Conservation (phyloP, 2,113 vertebrate genomes). For the Nothoprocta perdicaria region DNA sequence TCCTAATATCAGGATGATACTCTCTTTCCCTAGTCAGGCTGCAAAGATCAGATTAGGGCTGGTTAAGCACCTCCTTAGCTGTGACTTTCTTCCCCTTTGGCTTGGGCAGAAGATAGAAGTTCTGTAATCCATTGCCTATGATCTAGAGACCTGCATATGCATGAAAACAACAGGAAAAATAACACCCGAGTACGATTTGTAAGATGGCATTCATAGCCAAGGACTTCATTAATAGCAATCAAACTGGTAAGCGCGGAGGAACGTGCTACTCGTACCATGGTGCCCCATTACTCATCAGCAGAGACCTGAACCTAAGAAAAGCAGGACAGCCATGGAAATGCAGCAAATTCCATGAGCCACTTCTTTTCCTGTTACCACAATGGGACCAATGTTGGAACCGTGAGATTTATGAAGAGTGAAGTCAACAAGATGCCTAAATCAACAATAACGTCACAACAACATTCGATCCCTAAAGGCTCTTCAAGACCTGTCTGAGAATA, state of each 20-base stretch:
- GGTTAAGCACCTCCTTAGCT: background rate
- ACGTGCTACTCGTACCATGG: background rate
- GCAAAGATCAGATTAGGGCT: background rate
- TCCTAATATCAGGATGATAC: background rate
- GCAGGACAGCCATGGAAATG: background rate
- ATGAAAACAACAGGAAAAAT: background rate
- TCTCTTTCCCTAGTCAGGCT: background rate
- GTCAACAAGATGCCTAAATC: background rate
- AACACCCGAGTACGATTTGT: background rate
- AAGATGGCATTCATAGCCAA: background rate
- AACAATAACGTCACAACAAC: background rate
- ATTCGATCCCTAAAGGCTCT: background rate
- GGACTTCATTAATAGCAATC: background rate
- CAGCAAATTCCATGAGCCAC: background rate
- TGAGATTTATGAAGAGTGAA: fast-evolving
- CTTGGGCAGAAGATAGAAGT: background rate
- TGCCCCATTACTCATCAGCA: background rate
- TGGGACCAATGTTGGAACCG: background rate
- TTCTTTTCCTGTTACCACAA: background rate
- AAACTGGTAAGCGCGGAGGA: background rate
- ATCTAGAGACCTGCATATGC: fast-evolving
- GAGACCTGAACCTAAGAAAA: background rate
- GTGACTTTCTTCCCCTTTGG: background rate
- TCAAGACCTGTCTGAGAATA: background rate
- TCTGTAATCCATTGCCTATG: background rate